Evolutionary conservation across 2,797 vertebrate species (phyloP).

Genomic region (Astyanax mexicanus): DNA sequence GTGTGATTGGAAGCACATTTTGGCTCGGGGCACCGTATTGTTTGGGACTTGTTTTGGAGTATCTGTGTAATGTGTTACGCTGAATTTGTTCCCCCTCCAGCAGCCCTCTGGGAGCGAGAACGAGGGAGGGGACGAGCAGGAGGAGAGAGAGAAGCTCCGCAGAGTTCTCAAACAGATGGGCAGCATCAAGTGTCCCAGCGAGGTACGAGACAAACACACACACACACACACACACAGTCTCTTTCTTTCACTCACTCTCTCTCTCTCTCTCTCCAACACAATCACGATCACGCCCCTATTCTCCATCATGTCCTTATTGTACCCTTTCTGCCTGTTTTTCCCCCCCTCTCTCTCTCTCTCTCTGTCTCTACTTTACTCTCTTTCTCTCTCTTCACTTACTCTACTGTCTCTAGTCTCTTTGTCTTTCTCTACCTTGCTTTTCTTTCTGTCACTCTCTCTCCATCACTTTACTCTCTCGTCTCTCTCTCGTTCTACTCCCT

Average conservation of each 20-base stretch:
- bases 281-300: conserved; percentile 39
- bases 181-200: conserved; percentile 92
- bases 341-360: conserved; percentile 45
- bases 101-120: conserved; percentile 82
- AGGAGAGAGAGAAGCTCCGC: conserved; percentile 91
- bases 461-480: conserved; percentile 33
- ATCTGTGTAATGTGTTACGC: conserved; percentile 56
- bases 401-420: conserved; percentile 33
- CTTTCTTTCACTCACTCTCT: conserved; percentile 14
- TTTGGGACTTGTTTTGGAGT: conserved; percentile 49
- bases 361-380: conserved; percentile 1
- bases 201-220: conserved; percentile 79
- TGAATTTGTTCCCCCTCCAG: conserved; percentile 63
- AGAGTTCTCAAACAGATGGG: conserved; percentile 97
- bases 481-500: too few species aligned
- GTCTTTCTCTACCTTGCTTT: conserved; percentile 51
- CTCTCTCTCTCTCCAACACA: conserved; percentile 42
- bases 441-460: conserved; percentile 45
- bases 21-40: conserved; percentile 5
- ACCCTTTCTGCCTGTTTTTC: conserved; percentile 1
- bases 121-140: conserved; percentile 84
- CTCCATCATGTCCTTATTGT: conserved; percentile 20
- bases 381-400: conserved; percentile 40
- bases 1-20: conserved; percentile 73
- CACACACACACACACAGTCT: not conserved